Base-by-base conservation (phyloP, 2,113 vertebrate genomes). In the Scartelaos histophorus region DNA sequence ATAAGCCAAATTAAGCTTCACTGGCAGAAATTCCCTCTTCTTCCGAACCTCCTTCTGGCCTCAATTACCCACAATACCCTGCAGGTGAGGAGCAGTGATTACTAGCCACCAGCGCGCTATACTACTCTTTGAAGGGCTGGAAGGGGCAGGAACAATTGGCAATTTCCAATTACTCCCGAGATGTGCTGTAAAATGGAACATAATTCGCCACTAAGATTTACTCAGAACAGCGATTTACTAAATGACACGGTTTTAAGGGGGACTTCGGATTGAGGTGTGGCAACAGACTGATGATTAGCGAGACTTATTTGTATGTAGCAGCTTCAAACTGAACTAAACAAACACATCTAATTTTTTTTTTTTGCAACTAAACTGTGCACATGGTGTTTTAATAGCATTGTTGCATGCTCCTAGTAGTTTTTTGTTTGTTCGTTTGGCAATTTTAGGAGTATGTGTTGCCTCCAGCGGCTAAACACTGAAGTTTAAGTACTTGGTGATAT, bases 61-160 rank as follows among this genome's bases (percentile, higher is more conserved):
- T 85, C 83, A 84, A 85, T 88, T 88, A 86, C 73, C 85, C 80
- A 87, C 75, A 86, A 87, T 78, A 5, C 84, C 80, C 79, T 85
- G 84, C 71, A 69, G 82, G 81, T 82, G 68, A 74, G 84, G 67
- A 45, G 65, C 64, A 78, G 75, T 65, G 76, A 84, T 87, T 82
- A 71, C 58, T 64, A 43, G 65, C 77, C 70, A 62, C 7, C 49
- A 51, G 66, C 58, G 51, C 57, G 66, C 71, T 57, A 43, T 21
- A 24, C 69, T 73, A 74, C 29, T 66, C 35, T 75, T 46, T 72
- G 71, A 75, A 68, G 79, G 66, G 79, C 57, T 65, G 24, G 54
- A 54, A 73, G 66, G 73, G 34, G 54, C 49, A 19, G 58, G 25
- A 49, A 62, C 34, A 21, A 66, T 66, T 47, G 64, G 68, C 45